Conservation (phyloP, 2,797 vertebrate species). For the Sebastolobus alascanus region DNA sequence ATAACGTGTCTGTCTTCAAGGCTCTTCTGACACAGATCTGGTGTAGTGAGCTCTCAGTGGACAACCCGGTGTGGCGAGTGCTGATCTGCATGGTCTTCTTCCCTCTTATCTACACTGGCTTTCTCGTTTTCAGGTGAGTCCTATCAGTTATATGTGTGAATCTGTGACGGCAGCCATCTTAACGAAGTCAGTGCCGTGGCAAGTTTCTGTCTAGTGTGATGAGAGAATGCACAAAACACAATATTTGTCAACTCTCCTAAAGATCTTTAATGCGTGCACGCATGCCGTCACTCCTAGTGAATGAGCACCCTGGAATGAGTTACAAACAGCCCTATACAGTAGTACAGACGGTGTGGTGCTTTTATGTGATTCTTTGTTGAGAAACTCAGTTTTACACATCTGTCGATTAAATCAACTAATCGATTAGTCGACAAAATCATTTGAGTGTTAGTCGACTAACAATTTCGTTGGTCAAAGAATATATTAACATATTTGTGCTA, state of each 20-base stretch:
- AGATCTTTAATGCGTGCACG: fast-evolving
- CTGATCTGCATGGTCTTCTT: conserved; percentile 89
- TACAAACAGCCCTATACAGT: too few relatives aligned
- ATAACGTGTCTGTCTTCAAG: conserved; percentile 71
- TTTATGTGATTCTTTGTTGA: too few relatives aligned
- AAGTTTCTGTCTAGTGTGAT: too few relatives aligned
- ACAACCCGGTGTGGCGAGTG: conserved; percentile 90
- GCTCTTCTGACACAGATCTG: conserved; percentile 95
- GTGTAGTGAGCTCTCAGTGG: conserved; percentile 93
- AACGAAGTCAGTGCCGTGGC: background rate
- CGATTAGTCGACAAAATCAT: too few relatives aligned
- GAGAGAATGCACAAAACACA: too few relatives aligned
- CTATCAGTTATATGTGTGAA: background rate
- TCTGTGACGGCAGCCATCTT: background rate
- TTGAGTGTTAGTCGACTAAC: fast-evolving
- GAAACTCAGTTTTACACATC: too few relatives aligned
- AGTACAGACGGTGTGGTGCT: too few relatives aligned
- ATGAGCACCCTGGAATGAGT: too few relatives aligned
- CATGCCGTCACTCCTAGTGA: too few relatives aligned
- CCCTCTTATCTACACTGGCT: conserved; percentile 89
- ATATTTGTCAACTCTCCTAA: too few relatives aligned
- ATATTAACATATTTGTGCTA: background rate
- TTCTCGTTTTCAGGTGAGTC: conserved; percentile 82
- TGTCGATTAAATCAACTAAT: too few relatives aligned
- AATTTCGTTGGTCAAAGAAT: background rate